Evolutionary conservation across 2,797 vertebrate genomes (phyloP).

Genomic region (Squalus acanthias): DNA sequence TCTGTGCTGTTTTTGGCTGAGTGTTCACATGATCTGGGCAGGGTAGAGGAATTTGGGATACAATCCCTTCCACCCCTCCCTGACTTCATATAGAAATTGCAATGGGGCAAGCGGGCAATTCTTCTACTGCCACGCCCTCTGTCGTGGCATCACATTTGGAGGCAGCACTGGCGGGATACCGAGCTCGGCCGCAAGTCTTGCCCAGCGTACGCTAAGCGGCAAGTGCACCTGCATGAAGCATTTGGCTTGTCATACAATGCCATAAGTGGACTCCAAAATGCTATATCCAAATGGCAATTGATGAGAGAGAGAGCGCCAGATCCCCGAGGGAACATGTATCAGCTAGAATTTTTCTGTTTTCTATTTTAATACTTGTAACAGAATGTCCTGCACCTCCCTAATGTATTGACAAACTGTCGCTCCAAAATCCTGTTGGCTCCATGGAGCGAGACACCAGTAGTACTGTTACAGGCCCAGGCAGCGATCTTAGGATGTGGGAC

Average conservation of each 20-base stretch:
- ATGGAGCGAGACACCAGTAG: too few species aligned
- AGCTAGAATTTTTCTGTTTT: neutral
- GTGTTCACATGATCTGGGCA: neutral
- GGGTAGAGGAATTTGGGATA: too few species aligned
- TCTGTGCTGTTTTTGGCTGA: too few species aligned
- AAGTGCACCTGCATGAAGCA: neutral
- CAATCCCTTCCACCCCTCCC: neutral
- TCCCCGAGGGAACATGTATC: neutral
- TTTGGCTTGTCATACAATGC: neutral
- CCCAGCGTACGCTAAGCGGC: neutral
- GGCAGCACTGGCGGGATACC: neutral
- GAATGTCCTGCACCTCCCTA: neutral
- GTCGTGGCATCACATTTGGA: neutral
- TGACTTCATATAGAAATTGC: neutral
- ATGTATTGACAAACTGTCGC: neutral
- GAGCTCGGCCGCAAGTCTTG: neutral
- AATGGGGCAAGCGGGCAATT: neutral
- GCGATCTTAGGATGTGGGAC: too few species aligned
- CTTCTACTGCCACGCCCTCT: too few species aligned
- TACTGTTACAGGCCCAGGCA: too few species aligned
- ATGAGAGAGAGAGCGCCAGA: neutral
- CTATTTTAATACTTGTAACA: neutral
- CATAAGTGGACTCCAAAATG: neutral
- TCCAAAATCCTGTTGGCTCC: neutral
- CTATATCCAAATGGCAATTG: neutral